Evolutionary conservation across 2,888 invertebrate species (phyloP).

Genomic region (Altica lythri): DNA sequence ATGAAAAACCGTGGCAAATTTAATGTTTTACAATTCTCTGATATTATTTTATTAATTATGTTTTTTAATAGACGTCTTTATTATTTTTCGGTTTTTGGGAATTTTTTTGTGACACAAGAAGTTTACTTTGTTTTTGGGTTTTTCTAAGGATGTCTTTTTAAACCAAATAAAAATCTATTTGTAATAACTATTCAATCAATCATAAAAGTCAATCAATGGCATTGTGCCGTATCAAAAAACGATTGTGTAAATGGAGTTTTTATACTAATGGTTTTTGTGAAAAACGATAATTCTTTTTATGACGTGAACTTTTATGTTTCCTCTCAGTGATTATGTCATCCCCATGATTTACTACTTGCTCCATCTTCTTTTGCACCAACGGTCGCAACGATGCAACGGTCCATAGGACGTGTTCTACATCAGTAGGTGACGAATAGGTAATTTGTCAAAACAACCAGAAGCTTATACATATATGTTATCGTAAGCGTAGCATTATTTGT

Average conservation of each 20-base stretch:
- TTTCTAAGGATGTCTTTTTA: no score
- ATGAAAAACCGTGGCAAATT: no score
- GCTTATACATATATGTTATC: no score
- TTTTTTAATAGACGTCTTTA: no score
- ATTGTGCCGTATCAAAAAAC: conserved; percentile 25
- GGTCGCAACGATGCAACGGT: neutral
- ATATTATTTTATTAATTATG: no score
- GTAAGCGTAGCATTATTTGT: no score
- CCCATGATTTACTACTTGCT: conserved; percentile 39
- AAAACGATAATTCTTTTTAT: conserved; percentile 42
- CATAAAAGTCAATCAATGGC: conserved; percentile 8
- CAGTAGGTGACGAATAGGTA: conserved; percentile 20
- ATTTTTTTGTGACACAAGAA: no score
- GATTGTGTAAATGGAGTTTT: conserved; percentile 29
- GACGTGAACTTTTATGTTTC: conserved; percentile 44
- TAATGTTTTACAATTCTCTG: no score
- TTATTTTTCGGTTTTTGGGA: no score
- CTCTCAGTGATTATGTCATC: conserved; percentile 44
- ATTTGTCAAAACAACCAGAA: conserved; percentile 29
- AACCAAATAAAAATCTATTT: no score
- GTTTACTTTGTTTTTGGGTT: no score
- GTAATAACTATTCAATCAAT: conserved; percentile 6
- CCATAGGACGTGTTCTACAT: conserved; percentile 1
- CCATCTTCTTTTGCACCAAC: neutral
- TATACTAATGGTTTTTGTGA: conserved; percentile 25